Evolutionary conservation across 2,888 invertebrate genomes (phyloP), one percentile per base, ranked within the genome.

Genomic region (Pseudococcus jackbeardsleyi): DNA sequence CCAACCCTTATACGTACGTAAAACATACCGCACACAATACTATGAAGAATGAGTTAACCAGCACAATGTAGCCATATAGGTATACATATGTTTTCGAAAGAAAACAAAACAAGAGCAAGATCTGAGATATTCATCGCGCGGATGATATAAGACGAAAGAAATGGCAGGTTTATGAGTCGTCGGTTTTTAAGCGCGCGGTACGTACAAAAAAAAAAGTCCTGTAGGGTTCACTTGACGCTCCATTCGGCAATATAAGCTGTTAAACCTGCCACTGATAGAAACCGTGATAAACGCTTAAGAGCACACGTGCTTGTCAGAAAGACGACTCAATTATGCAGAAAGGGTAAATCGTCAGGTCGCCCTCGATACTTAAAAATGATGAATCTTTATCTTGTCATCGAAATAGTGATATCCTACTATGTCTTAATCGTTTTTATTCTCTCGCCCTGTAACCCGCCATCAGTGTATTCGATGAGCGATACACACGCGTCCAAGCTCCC

Each of bases 311-410:
- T 82, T 82, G 79, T 82, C 79, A 82, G 79, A 82, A 82, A 82
- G 79, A 82, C 79, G 79, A 82, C 46, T 82, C 79, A 82, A 82
- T 82, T 82, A 82, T 82, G 79, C 79, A 46, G 77, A 82, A 82
- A 82, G 79, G 79, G 79, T 82, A 82, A 82, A 82, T 82, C 79
- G 46, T 82, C 79, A 82, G 79, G 79, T 82, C 79, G 46, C 79
- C 79, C 79, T 82, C 79, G 79, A 82, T 82, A 82, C 79, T 82
- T 82, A 82, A 82, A 82, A 82, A 82, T 82, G 79, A 82, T 82
- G 79, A 82, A 82, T 82, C 79, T 46, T 82, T 82, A 82, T 82
- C 79, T 82, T 82, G 79, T 82, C 79, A 82, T 82, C 79, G 79
- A 82, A 82, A 82, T 82, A 19, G 79, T 82, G 79, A 82, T 82